Base-by-base conservation (phyloP, 2,888 invertebrate genomes). In the Ichneumoninae sp. region DNA sequence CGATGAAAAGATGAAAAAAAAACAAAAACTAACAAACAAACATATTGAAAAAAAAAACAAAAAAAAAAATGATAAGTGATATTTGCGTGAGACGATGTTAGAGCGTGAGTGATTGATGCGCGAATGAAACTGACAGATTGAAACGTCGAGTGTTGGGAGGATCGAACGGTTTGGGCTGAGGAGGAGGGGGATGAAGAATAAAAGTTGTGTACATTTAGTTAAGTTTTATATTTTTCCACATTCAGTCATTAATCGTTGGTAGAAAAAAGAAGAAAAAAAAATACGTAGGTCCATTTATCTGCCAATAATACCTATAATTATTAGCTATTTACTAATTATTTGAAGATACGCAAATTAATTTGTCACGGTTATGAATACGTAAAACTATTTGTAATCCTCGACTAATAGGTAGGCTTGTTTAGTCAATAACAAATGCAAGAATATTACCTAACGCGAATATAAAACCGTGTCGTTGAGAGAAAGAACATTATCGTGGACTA, bases 201-300 rank as follows among this genome's bases (percentile, higher is more conserved):
- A 83, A 71, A 73, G 89, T 91, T 90, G 91, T 93, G 93, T 93
- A 93, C 89, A 91, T 93, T 93, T 92, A 92, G 92, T 93, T 93
- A 93, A 93, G 93, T 93, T 93, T 93, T 93, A 92, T 93, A 93
- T 93, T 93, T 93, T 93, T 93, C 92, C 91, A 93, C 92, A 91
- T 92, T 91, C 90, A 92, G 92, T 93, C 93, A 93, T 92, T 91
- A 91, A 93, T 93, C 91, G 91, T 93, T 93, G 91, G 90, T 92
- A 92, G 91, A 47, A 30, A 60, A 47, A 73, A 52, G 26, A 63
- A 26, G 47, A 19, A 40, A 73, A 60, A 60, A 22, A 40, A 83
- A 86, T 88, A 86, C 84, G 85, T 85, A 87, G 85, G 81, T 86
- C 76, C 87, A 83, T 85, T 83, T 85, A 84, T 87, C 83, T 86